Conservation (phyloP, 2,113 vertebrate species). For the Rhodinocichla rosea region DNA sequence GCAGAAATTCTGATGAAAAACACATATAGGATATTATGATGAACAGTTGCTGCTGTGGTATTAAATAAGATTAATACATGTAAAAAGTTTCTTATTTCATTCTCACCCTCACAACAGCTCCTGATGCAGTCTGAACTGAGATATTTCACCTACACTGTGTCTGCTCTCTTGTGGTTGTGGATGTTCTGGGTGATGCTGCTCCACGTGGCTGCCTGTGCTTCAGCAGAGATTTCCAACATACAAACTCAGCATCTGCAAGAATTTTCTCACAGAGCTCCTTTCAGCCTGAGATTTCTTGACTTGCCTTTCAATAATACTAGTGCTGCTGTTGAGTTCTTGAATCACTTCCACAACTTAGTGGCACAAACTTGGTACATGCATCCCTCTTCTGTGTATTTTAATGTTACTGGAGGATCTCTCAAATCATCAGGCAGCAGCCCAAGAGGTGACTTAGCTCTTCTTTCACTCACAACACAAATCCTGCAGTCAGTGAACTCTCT, state of each 20-base stretch:
- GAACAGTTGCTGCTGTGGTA: background rate
- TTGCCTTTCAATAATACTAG: background rate
- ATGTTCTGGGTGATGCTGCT: background rate
- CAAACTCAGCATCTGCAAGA: background rate
- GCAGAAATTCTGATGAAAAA: background rate
- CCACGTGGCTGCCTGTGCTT: background rate
- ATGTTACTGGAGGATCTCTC: background rate
- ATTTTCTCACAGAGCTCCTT: background rate
- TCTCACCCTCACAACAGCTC: background rate
- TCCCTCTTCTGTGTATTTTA: background rate
- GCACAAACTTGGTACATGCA: background rate
- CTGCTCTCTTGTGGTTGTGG: background rate
- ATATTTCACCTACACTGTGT: background rate
- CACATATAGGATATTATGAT: background rate
- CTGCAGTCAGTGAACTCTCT: background rate
- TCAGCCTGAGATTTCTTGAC: background rate
- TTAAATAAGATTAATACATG: background rate
- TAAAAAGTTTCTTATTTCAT: background rate
- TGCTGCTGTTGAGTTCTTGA: background rate
- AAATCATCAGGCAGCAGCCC: background rate
- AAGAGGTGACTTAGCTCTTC: background rate
- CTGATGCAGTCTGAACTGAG: background rate
- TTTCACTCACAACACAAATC: background rate
- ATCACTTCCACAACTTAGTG: background rate
- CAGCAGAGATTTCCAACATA: background rate